Percentiles rank a stretch among this genome's conserved stretches.
Conservation (phyloP, 2,888 invertebrate genomes). For the Drosophila fulvimacula region DNA sequence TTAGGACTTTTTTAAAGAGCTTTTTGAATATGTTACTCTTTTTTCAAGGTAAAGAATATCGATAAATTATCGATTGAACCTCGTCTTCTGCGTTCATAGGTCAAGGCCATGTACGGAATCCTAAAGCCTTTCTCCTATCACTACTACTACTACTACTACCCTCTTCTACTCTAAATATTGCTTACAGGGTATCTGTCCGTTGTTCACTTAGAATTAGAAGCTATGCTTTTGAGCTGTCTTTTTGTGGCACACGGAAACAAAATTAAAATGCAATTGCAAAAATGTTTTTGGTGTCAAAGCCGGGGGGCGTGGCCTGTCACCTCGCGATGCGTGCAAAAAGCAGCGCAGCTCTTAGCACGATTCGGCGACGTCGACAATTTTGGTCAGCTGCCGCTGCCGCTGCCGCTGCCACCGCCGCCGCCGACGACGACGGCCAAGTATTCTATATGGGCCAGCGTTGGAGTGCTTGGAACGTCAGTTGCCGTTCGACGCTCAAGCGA, state of each 20-base stretch:
- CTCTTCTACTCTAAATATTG: neutral
- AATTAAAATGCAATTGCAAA: slow-evolving; percentile 35
- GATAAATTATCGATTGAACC: too few relatives aligned
- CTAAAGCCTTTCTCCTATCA: neutral
- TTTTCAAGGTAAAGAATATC: neutral
- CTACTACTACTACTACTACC: neutral
- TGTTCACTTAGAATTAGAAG: neutral
- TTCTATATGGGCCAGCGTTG: slow-evolving; percentile 75
- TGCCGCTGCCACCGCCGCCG: slow-evolving; percentile 11
- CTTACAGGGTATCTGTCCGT: neutral
- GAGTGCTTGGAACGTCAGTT: slow-evolving; percentile 63
- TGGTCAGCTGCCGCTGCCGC: slow-evolving; percentile 10
- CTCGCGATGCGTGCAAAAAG: slow-evolving; percentile 53
- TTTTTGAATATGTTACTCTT: too few relatives aligned
- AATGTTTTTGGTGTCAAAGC: slow-evolving; percentile 26
- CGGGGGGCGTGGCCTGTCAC: slow-evolving; percentile 13
- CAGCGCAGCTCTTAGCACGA: slow-evolving; percentile 51
- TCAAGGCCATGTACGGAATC: too few relatives aligned
- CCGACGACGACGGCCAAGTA: slow-evolving; percentile 35
- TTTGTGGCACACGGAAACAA: slow-evolving; percentile 65
- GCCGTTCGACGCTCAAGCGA: slow-evolving; percentile 46
- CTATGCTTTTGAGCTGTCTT: slow-evolving; percentile 3
- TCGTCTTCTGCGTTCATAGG: too few relatives aligned
- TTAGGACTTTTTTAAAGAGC: neutral
- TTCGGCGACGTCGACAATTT: slow-evolving; percentile 46